Evolutionary conservation across 2,113 vertebrate species (phyloP).

Genomic region (Bubo blakistoni): DNA sequence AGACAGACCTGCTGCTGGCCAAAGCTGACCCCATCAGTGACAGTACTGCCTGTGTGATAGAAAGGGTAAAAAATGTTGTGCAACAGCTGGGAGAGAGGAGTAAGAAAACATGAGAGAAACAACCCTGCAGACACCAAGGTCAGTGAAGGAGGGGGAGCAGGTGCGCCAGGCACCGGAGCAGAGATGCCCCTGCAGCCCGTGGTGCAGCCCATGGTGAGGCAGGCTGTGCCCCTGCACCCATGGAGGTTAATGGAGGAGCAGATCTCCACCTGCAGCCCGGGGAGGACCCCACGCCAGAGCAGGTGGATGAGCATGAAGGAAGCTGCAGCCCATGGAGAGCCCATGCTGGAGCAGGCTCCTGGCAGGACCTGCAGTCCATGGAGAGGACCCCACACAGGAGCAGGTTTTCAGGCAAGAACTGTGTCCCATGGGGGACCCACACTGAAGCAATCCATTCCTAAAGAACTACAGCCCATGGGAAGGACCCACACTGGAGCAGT

Average conservation of each 20-base stretch:
- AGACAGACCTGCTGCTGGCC: background rate
- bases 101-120: background rate
- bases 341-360: background rate
- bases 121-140: background rate
- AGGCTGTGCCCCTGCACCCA: background rate
- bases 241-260: background rate
- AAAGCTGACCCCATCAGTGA: background rate
- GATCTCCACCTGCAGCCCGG: background rate
- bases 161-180: background rate
- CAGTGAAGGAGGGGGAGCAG: background rate
- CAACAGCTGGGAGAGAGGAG: background rate
- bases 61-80: background rate
- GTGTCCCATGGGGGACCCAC: background rate
- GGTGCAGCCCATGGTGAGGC: too few relatives aligned
- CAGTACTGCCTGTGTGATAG: background rate
- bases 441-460: background rate
- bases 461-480: background rate
- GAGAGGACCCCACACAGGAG: background rate
- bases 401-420: background rate
- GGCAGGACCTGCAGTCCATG: background rate
- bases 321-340: background rate
- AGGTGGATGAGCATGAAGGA: background rate
- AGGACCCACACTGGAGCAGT: background rate
- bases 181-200: background rate
- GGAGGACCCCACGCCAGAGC: background rate